Base-by-base conservation (phyloP, 1,140 invertebrate genomes). In the Tetramorium alpestre region DNA sequence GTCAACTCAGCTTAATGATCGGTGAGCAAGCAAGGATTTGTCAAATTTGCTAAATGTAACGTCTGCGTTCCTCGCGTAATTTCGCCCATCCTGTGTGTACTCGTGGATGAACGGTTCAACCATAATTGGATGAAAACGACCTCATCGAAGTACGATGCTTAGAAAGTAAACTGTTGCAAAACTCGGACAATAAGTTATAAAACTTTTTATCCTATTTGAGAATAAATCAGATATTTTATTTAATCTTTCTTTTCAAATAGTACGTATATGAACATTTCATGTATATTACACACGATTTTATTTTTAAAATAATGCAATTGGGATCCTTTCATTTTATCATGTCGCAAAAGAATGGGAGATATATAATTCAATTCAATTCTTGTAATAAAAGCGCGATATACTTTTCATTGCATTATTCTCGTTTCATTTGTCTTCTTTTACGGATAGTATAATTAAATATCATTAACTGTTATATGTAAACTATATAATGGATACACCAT, bases 1-100 rank as follows among this genome's bases (percentile, higher is more conserved):
- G 75, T 54, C 18, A 64, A 76, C 44, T 89, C 54, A 86, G 67
- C 44, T 56, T 88, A 89, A 89, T 89, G 54, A 88, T 73, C 60
- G 33, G 51, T 38, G 69, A 86, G n/a, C 49, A 87, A 82, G 70
- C 65, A 77, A 84, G 70, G 47, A 76, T 81, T 65, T 72, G 62
- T 54, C 67, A 77, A 88, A 88, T 81, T 65, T 65, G 70, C 41
- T 60, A 77, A 80, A 88, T 28, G 58, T 89, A 85, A 62, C 65
- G 56, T 89, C 51, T 87, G 72, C 64, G 33, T 41, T 84, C 41
- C 41, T 89, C 77, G n/a, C 54, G 62, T 72, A 89, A 85, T 77
- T 65, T 28, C n/a, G n/a, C 16, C 16, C 49, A 41, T 60, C n/a
- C 10, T 44, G 64, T 84, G 18, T 87, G 44, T 85, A 58, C 16